Evolutionary conservation across 2,888 invertebrate species (phyloP), one percentile per base, ranked within the genome.

Genomic region (Sphinx pinastri): DNA sequence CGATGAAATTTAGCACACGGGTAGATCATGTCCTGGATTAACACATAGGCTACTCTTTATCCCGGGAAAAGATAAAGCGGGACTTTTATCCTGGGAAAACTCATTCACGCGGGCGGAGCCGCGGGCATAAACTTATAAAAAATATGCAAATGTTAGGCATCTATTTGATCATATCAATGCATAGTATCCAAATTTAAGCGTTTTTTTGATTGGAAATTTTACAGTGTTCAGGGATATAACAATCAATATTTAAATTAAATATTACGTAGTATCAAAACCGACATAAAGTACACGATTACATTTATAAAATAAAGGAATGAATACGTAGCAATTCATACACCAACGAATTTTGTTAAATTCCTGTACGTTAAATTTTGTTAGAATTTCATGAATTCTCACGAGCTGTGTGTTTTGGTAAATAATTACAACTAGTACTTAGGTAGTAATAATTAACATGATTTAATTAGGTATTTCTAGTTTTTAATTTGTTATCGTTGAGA

Each of bases 311-410:
- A 55, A 55, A 19, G 4, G 19, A 7, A 7, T 38, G 8, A 16
- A n/a, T n/a, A 54, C 10, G 16, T n/a, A 16, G 45, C 12, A 12
- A 16, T 19, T n/a, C 49, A 12, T 49, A 25, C 16, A n/a, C n/a
- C n/a, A 6, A n/a, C 13, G 19, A 47, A 49, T 25, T 49, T 49
- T 13, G 13, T 63, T 49, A 13, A 19, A 63, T 19, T 13, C 49
- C 12, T 49, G 19, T 49, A 49, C 19, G 16, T 47, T 12, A 12
- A 63, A 47, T 47, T 47, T 57, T 7, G n/a, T 63, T 11, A 47
- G 6, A 63, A 63, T 47, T 63, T 47, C 47, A 47, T 63, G 60
- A 63, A 63, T 63, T 47, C 47, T 47, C 12, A 47, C 47, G 19
- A 49, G 13, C 11, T 10, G 11, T 49, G 49, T 63, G 6, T 47